These are phyloP conservation scores for Xiphorhynchus elegans DNA, from an alignment of 2,113 vertebrate genomes.

Conservation along the genomic window DNA sequence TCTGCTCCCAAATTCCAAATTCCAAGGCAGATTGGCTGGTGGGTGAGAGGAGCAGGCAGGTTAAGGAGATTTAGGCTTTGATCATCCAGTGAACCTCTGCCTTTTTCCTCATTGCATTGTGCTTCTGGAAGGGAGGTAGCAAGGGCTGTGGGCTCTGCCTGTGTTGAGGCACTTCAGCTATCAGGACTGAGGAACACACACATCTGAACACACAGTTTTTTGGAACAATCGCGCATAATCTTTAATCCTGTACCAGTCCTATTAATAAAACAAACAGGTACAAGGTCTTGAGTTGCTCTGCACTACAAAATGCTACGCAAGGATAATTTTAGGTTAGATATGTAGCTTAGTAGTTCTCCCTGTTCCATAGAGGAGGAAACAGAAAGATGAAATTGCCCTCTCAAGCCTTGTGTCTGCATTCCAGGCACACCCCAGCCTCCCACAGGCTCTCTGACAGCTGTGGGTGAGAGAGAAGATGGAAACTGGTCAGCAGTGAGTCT, in stretches of 20 bases:
- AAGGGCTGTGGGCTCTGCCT: not conserved
- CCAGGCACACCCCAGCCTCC: constrained; percentile 2
- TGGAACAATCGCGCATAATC: not conserved
- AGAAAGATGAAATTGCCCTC: not conserved
- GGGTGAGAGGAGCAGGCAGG: not conserved
- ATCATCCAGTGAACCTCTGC: accelerated
- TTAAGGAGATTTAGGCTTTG: not conserved
- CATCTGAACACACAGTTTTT: not conserved
- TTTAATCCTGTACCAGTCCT: not conserved
- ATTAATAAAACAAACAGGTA: not conserved
- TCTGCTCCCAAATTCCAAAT: not conserved
- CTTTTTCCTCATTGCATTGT: not conserved
- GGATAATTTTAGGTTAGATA: not conserved
- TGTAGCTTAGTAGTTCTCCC: not conserved
- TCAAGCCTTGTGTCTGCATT: not conserved
- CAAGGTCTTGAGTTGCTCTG: not conserved
- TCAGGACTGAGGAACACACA: not conserved
- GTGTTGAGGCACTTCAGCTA: not conserved
- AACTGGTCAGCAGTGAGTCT: not conserved
- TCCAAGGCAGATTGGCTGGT: not conserved
- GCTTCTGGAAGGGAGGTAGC: not conserved
- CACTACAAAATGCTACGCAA: not conserved
- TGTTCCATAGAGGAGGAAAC: not conserved
- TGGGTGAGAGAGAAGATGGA: not conserved
- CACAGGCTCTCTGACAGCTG: not conserved